These are phyloP conservation scores for Lophius americanus DNA, from an alignment of 2,797 vertebrate species.

Conservation along the genomic window DNA sequence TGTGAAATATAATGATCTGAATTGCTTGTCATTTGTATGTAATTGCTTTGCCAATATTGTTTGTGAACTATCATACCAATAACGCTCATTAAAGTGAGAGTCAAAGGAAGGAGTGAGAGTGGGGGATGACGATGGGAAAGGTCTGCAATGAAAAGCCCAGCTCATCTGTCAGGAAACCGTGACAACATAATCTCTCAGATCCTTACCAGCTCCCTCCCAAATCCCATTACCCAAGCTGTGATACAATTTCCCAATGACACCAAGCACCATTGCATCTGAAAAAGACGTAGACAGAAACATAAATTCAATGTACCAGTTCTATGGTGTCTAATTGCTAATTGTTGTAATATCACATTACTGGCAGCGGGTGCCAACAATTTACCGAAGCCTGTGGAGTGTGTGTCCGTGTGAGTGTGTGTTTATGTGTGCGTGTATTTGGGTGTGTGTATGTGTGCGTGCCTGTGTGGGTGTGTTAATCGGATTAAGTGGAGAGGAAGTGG, in stretches of 20 bases:
- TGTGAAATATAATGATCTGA: conserved; percentile 20
- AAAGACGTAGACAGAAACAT: conserved; percentile 64
- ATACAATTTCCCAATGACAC: conserved; percentile 77
- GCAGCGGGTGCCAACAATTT: conserved; percentile 54
- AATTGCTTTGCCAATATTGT: conserved; percentile 40
- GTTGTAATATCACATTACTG: conserved; percentile 77
- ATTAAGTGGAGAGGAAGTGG: conserved; percentile 30
- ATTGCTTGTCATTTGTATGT: conserved; percentile 27
- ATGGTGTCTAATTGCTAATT: conserved; percentile 76
- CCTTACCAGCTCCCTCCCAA: conserved; percentile 46
- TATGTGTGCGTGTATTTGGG: background rate
- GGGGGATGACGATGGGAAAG: conserved; percentile 4
- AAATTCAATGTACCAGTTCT: conserved; percentile 58
- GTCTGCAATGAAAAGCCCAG: conserved; percentile 43
- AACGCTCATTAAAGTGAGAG: conserved; percentile 37
- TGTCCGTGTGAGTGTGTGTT: background rate
- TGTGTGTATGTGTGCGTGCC: background rate
- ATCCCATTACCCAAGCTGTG: conserved; percentile 78
- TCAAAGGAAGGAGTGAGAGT: conserved; percentile 10
- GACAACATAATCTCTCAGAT: conserved; percentile 73
- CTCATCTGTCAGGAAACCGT: conserved; percentile 71
- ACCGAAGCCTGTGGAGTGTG: conserved; percentile 14
- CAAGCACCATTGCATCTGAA: conserved; percentile 64
- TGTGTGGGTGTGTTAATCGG: conserved; percentile 2
- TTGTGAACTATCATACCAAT: conserved; percentile 38